Conservation (phyloP, 2,888 invertebrate genomes). For the Byasa hedistus region DNA sequence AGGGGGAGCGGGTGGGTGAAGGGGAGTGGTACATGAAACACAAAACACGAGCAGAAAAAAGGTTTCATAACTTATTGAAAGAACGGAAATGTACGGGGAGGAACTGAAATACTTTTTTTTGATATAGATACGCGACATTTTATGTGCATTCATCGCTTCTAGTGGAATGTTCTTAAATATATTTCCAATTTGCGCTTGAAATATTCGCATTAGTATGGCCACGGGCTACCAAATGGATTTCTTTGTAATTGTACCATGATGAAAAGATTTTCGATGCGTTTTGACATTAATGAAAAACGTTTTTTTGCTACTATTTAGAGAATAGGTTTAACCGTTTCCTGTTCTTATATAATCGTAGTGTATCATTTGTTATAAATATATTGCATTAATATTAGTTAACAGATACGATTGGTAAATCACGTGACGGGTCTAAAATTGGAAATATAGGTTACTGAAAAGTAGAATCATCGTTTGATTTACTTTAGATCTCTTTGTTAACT, state of each 20-base stretch:
- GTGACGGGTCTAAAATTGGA: too few relatives aligned
- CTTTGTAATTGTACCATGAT: slow-evolving; percentile 8
- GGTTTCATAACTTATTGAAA: slow-evolving; percentile 56
- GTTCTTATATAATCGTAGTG: not conserved
- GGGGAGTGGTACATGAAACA: slow-evolving; percentile 46
- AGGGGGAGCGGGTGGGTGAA: slow-evolving; percentile 41
- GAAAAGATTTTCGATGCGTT: slow-evolving; percentile 2
- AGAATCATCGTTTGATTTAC: too few relatives aligned
- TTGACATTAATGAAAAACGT: not conserved
- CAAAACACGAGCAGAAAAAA: slow-evolving; percentile 52
- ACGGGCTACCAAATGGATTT: slow-evolving; percentile 5
- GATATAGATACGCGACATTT: slow-evolving; percentile 17
- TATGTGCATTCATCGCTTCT: slow-evolving; percentile 17
- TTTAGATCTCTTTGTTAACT: too few relatives aligned
- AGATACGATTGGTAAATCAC: too few relatives aligned
- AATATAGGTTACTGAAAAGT: too few relatives aligned
- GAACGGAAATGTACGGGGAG: slow-evolving; percentile 28
- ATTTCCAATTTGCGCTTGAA: slow-evolving; percentile 20
- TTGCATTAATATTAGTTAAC: too few relatives aligned
- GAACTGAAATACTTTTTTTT: slow-evolving; percentile 23
- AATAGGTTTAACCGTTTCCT: not conserved
- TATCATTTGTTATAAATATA: too few relatives aligned
- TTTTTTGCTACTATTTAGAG: not conserved
- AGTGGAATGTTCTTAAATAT: slow-evolving; percentile 22
- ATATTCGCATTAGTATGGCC: slow-evolving; percentile 6